Percentiles rank a stretch among this genome's conserved stretches.
phyloP scores from a whole-genome alignment of 2,113 vertebrate species.

The Papio anubis region DNA sequence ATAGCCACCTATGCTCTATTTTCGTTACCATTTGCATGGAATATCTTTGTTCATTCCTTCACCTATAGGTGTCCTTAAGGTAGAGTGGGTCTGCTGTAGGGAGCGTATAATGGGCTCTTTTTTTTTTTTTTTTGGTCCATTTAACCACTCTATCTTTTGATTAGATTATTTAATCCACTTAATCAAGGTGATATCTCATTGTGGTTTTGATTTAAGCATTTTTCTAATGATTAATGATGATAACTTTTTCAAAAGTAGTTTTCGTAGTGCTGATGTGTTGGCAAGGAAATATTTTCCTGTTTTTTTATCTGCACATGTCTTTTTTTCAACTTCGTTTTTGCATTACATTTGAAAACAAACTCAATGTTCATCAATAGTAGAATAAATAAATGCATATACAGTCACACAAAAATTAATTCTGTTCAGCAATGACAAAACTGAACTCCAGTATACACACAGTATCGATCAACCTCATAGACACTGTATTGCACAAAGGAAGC shows the following conservation, averaged over 20 bases:
- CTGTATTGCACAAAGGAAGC: neutral
- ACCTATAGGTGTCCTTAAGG: neutral
- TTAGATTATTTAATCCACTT: neutral
- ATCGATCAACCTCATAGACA: neutral
- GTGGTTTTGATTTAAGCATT: neutral
- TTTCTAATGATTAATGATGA: neutral
- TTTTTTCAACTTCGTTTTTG: neutral
- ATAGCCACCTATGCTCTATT: neutral
- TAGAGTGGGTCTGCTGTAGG: neutral
- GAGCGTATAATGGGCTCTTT: neutral
- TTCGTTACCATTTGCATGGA: neutral
- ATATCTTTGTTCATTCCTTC: neutral
- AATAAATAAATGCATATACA: neutral
- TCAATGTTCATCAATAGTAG: neutral
- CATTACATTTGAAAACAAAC: neutral
- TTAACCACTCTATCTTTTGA: neutral
- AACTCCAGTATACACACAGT: neutral
- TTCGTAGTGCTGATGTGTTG: neutral
- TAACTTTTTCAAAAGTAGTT: neutral
- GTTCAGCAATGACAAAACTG: neutral
- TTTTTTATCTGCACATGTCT: neutral
- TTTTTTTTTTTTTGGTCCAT: neutral
- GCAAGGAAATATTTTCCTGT: neutral
- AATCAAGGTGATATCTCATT: neutral
- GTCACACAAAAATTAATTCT: neutral